Evolutionary conservation across 1,140 invertebrate genomes (phyloP).

Genomic region (Neoseiulus cucumeris): DNA sequence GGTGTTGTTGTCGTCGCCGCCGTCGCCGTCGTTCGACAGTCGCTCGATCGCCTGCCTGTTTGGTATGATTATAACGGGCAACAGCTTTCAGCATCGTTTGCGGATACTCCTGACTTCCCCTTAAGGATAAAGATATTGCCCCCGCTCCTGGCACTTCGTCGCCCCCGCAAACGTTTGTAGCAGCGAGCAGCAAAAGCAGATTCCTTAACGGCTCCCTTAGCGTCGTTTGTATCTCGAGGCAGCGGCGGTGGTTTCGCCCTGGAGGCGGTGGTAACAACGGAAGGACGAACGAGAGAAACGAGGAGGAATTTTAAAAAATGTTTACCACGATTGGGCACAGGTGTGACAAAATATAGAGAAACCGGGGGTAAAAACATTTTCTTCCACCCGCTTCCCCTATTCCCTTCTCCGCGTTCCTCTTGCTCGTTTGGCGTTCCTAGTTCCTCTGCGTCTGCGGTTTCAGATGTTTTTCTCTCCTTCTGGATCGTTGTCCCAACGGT

Average conservation of each 20-base stretch:
- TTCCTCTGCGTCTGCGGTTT: neutral
- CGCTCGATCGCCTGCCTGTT: too few relatives aligned
- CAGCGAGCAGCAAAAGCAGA: neutral
- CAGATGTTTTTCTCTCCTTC: neutral
- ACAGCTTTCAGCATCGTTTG: conserved; percentile 11
- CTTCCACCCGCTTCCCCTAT: neutral
- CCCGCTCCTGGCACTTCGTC: neutral
- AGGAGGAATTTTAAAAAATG: neutral
- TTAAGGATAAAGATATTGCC: neutral
- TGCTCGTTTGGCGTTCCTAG: neutral
- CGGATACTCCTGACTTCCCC: neutral
- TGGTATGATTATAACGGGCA: conserved; percentile 7
- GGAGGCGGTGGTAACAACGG: too few relatives aligned
- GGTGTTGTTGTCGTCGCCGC: too few relatives aligned
- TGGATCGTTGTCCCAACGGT: neutral
- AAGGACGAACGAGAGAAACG: neutral
- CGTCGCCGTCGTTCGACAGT: too few relatives aligned
- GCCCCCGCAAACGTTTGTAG: neutral
- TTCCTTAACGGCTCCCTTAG: neutral
- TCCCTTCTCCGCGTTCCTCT: neutral
- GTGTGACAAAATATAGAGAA: neutral
- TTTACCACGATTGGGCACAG: conserved; percentile 11
- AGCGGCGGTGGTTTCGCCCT: neutral
- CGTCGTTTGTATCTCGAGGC: neutral
- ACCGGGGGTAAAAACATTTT: neutral